Conservation (phyloP, 2,888 invertebrate genomes). For the Bruchidius siliquastri region DNA sequence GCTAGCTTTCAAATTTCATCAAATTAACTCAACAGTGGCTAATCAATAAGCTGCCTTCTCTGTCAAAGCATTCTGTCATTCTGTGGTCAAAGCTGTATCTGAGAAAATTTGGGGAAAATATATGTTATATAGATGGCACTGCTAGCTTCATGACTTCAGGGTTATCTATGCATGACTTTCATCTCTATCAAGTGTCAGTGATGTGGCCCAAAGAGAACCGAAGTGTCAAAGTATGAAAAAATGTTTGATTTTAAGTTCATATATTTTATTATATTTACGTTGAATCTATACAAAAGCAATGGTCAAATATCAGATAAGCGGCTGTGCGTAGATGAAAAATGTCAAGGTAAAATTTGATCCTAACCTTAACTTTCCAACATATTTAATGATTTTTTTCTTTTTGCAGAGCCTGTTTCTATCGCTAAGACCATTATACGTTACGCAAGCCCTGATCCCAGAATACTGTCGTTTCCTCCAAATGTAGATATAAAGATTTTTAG, state of each 20-base stretch:
- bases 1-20: no score
- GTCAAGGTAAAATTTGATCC: slow-evolving; percentile 55
- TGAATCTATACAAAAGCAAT: slow-evolving; percentile 34
- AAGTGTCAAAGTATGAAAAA: slow-evolving; percentile 43
- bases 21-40: no score
- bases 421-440: slow-evolving; percentile 59
- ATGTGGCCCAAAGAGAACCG: slow-evolving; percentile 36
- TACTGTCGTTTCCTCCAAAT: slow-evolving; percentile 59
- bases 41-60: no score
- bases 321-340: slow-evolving; percentile 65
- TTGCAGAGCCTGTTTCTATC: slow-evolving; percentile 53
- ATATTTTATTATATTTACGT: slow-evolving; percentile 41
- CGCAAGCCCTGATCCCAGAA: slow-evolving; percentile 50
- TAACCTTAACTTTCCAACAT: neutral
- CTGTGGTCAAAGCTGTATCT: no score
- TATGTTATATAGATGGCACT: no score
- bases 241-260: slow-evolving; percentile 44
- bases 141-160: no score
- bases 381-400: slow-evolving; percentile 7
- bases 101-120: no score
- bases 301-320: slow-evolving; percentile 62
- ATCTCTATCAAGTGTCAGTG: slow-evolving; percentile 21
- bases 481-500: slow-evolving; percentile 60
- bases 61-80: no score
- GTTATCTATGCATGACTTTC: no score